Evolutionary conservation across 2,888 invertebrate genomes (phyloP), one percentile per base, ranked within the genome.

Genomic region (Aleiodes leptofemur): DNA sequence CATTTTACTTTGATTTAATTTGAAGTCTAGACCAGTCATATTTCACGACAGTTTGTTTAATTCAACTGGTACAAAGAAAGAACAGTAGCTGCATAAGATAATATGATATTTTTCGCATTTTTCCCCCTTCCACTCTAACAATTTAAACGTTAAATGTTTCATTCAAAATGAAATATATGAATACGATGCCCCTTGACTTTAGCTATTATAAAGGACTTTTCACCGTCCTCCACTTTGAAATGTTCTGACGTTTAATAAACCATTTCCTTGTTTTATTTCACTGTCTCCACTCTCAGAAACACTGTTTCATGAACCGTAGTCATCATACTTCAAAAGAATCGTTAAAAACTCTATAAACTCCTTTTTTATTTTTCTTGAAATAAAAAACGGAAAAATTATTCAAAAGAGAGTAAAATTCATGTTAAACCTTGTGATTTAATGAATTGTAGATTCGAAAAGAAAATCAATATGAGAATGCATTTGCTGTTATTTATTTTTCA

Each of bases 161-260:
- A 38, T 34, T n/a, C 38, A 31, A n/a, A 31, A 13, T 57, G 57
- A n/a, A 34, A 59, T 59, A 59, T n/a, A 31, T 31, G 31, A 4
- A 13, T 6, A 64, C 9, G 29, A 13, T 38, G 43, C n/a, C 29
- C 11, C 16, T 53, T 29, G 11, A 29, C 5, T 11, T 23, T 56
- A 16, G 0, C 72, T 68, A 59, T 75, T 74, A 69, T 72, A 9
- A 68, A 64, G 43, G 56, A 74, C 57, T 57, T 72, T 78, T 74
- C 51, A 4, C 43, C 48, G 4, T 43, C 16, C 2, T 4, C 14
- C 6, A 53, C 53, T 64, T 16, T 38, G 59, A 68, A 68, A 73
- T 71, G 53, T 71, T 53, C 59, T 56, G 76, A 78, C 78, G 76
- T 78, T 76, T 78, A 74, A 74, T 72, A 59, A 73, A 74, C 34